Base-by-base conservation (phyloP, 2,797 vertebrate species). In the Tachyglossus aculeatus region DNA sequence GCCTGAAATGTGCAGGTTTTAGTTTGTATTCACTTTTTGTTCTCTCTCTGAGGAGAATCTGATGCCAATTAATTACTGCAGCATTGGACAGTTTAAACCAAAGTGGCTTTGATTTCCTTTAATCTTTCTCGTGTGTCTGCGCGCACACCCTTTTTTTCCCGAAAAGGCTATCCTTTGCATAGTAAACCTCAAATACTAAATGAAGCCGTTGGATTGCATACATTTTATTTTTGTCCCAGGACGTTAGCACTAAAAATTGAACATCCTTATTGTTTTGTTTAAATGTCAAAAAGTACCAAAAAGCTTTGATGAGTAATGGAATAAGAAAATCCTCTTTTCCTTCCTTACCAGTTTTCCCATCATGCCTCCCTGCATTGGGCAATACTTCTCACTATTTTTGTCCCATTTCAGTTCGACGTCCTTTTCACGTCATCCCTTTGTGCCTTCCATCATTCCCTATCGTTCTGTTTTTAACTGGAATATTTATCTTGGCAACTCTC, bases 51-150 rank as follows among this genome's bases (percentile, higher is more conserved):
- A 88, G 80, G 66, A 60, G 27, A 32, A 70, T 88, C 87, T 80
- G 71, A 82, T 88, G 81, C 29, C 63, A 74, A 58, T 53, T 77
- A 82, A 78, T 85, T 81, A 74, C 69, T 73, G 14, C 55, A 74
- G 65, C 80, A 88, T 86, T 86, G 85, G 86, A 80, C 58, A 51
- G 33, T 74, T 68, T 81, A 75, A 34, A 34, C 34, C 64, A 72
- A 64, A 80, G 71, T 56, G 67, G 66, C 3, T 80, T 81, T 78
- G 43, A 80, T 80, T 89, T 88, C 45, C 57, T 52, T 25, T 84
- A 65, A 63, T 66, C 55, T 56, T 80, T 74, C 72, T 29, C 47
- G n/a, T n/a, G n/a, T n/a, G n/a, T n/a, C n/a, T n/a, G n/a, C n/a
- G n/a, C n/a, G n/a, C n/a, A n/a, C n/a, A n/a, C n/a, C n/a, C n/a